A percentile compares a stretch with the other conserved stretches of the same genome.
Evolutionary conservation across 2,888 invertebrate genomes (phyloP).

Genomic region (Epiblema foenella): DNA sequence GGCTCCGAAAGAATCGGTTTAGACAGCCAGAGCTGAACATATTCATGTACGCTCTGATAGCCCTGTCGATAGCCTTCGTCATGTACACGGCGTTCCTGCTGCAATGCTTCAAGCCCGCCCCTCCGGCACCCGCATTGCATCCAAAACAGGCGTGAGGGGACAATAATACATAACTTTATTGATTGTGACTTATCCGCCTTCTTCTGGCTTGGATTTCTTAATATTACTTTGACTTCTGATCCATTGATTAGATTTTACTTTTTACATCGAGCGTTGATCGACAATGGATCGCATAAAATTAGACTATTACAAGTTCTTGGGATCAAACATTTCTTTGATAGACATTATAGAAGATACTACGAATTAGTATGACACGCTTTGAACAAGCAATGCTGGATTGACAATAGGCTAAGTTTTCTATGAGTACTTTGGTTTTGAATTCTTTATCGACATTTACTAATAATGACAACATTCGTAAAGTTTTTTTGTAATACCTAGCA

Average conservation of each 20-base stretch:
- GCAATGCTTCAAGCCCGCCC: constrained; percentile 93
- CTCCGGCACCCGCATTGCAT: constrained; percentile 86
- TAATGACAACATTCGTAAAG: constrained; percentile 49
- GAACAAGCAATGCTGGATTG: constrained; percentile 56
- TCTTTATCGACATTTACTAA: constrained; percentile 48
- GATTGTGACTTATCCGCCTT: constrained; percentile 49
- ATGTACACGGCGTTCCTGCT: constrained; percentile 96
- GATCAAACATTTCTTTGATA: constrained; percentile 71
- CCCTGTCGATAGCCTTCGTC: constrained; percentile 93
- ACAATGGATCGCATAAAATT: constrained; percentile 49
- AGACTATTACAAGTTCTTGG: constrained; percentile 70
- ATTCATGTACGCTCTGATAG: constrained; percentile 96
- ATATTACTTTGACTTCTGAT: constrained; percentile 42
- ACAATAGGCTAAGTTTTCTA: constrained; percentile 50
- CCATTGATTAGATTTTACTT: constrained; percentile 52
- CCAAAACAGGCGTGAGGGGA: constrained; percentile 87
- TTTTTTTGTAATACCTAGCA: constrained; percentile 57
- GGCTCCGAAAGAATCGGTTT: constrained; percentile 96
- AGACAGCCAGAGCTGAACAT: constrained; percentile 96
- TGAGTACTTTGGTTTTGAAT: constrained; percentile 47
- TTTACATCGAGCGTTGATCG: constrained; percentile 53
- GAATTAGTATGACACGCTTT: constrained; percentile 46
- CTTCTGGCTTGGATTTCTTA: constrained; percentile 47
- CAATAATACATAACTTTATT: constrained; percentile 37
- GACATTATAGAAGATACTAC: constrained; percentile 55